phyloP scores from a whole-genome alignment of 2,888 invertebrate genomes.

The Tridacna gigas region DNA sequence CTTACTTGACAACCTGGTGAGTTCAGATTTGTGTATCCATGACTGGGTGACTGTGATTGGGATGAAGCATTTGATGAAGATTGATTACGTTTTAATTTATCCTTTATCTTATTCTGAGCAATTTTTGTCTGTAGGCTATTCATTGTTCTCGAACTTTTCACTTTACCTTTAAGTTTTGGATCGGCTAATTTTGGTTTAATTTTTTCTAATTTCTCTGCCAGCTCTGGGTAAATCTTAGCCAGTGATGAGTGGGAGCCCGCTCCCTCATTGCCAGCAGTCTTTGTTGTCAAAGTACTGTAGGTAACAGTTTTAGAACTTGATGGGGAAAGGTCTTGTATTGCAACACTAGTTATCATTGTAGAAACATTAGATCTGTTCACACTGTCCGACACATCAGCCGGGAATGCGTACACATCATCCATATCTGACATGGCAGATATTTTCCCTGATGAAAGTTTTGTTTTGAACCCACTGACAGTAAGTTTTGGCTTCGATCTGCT shows the following conservation, averaged over 20 bases:
- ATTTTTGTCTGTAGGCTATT: conserved; percentile 85
- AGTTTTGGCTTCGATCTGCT: conserved; percentile 76
- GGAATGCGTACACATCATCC: conserved; percentile 82
- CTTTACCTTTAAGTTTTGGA: conserved; percentile 73
- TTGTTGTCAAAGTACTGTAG: conserved; percentile 47
- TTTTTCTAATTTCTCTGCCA: conserved; percentile 83
- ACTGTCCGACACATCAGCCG: conserved; percentile 69
- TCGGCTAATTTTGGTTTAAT: conserved; percentile 75
- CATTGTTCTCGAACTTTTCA: conserved; percentile 83
- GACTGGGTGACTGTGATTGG: conserved; percentile 71
- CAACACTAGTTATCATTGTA: conserved; percentile 51
- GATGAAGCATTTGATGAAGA: conserved; percentile 66
- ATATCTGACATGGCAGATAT: conserved; percentile 69
- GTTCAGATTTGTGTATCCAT: conserved; percentile 60
- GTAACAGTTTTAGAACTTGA: conserved; percentile 51
- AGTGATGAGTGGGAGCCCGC: conserved; percentile 71
- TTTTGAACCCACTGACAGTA: conserved; percentile 56
- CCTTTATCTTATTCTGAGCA: conserved; percentile 85
- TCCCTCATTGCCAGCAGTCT: conserved; percentile 39
- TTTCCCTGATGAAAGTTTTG: conserved; percentile 56
- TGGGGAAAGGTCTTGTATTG: conserved; percentile 50
- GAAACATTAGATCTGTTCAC: conserved; percentile 42
- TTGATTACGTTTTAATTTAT: conserved; percentile 81
- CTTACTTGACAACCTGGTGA: conserved; percentile 62
- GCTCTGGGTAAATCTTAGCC: conserved; percentile 83